A percentile compares a stretch with the other conserved stretches of the same genome.
phyloP scores from a whole-genome alignment of 2,888 invertebrate species.

The Diarsia mendica region DNA sequence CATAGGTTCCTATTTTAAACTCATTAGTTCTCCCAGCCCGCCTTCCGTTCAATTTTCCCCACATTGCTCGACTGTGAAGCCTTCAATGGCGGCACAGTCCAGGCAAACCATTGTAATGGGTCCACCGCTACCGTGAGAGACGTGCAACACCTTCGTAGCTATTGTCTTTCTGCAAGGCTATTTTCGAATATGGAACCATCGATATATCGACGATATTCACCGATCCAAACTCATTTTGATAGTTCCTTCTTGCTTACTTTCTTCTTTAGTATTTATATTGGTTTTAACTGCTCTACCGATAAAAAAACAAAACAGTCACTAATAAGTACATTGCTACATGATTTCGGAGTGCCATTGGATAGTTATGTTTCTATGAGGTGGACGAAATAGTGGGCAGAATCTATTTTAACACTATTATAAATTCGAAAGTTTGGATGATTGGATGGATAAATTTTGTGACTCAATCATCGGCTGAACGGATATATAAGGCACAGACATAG shows the following conservation, averaged over 20 bases:
- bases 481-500: not conserved
- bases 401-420: not conserved
- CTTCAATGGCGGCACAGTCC: slow-evolving; percentile 24
- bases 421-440: not conserved
- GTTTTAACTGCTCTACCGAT: not conserved
- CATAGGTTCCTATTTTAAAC: slow-evolving; percentile 25
- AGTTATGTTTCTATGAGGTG: not conserved
- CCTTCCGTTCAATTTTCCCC: slow-evolving; percentile 51
- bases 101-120: slow-evolving; percentile 27
- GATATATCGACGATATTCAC: not conserved
- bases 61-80: slow-evolving; percentile 31
- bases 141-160: slow-evolving; percentile 26
- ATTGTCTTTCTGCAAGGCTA: not conserved
- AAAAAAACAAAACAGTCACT: not conserved
- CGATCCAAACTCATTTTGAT: not conserved
- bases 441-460: not conserved
- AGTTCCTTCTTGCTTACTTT: not conserved
- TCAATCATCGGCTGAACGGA: no score
- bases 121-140: slow-evolving; percentile 25
- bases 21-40: slow-evolving; percentile 12
- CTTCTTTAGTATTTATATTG: not conserved
- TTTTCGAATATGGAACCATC: slow-evolving; percentile 11
- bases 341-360: no score
- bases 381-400: not conserved
- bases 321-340: no score